phyloP scores from a whole-genome alignment of 2,113 vertebrate species.

The Pithys albifrons region DNA sequence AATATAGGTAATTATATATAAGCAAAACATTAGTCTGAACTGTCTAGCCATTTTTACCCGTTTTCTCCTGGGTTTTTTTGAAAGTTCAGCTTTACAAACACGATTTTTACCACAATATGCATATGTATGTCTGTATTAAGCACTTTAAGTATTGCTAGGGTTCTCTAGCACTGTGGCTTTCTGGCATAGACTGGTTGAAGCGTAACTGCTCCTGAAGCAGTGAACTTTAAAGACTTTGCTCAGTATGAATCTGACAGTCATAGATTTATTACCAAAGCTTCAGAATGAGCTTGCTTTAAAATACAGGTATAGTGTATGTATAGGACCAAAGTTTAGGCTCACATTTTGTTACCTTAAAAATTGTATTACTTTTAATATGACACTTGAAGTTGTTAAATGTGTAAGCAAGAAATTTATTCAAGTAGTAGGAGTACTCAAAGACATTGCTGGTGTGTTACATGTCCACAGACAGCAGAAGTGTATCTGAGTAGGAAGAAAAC shows the following conservation, averaged over 20 bases:
- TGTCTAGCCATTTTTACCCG: neutral
- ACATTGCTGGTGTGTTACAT: neutral
- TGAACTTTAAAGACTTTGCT: neutral
- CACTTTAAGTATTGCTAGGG: neutral
- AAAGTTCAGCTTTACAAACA: neutral
- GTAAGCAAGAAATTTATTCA: neutral
- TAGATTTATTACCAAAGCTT: neutral
- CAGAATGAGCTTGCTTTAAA: neutral
- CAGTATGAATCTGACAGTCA: neutral
- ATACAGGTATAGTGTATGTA: fast-evolving
- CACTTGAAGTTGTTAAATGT: neutral
- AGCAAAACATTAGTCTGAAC: neutral
- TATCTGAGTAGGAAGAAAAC: neutral
- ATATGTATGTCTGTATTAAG: neutral
- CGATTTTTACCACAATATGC: neutral
- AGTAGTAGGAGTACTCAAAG: neutral
- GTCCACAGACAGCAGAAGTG: neutral
- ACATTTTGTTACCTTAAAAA: neutral
- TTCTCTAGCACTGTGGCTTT: neutral
- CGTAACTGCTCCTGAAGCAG: neutral
- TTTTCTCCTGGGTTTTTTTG: neutral
- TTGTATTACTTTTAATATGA: neutral
- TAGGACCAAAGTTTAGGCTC: neutral
- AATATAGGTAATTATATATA: neutral
- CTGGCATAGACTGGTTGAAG: neutral